Evolutionary conservation across 2,113 vertebrate genomes (phyloP).

Genomic region (Rhegmatorhina hoffmannsi): DNA sequence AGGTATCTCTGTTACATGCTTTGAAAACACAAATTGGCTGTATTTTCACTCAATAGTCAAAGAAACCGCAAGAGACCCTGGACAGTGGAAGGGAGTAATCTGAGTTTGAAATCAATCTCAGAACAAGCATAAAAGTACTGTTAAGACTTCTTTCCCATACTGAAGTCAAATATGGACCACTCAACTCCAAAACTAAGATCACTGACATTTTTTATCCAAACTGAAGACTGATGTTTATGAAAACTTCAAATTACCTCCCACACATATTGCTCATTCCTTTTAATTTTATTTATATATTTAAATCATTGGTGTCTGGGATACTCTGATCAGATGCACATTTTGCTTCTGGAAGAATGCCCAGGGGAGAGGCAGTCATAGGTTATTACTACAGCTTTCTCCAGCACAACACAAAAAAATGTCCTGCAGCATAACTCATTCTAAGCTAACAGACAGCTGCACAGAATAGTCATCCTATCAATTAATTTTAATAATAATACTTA

Average conservation of each 20-base stretch:
- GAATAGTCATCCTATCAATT: not conserved
- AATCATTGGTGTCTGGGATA: not conserved
- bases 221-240: not conserved
- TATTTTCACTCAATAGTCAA: not conserved
- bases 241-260: not conserved
- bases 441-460: not conserved
- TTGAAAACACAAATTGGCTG: not conserved
- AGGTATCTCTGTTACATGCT: not conserved
- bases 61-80: not conserved
- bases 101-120: not conserved
- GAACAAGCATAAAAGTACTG: not conserved
- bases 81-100: not conserved
- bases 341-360: not conserved
- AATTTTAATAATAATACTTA: constrained; percentile 32
- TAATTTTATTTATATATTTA: constrained; percentile 36
- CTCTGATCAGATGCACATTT: not conserved
- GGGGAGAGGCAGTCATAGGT: not conserved
- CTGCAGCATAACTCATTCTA: constrained; percentile 19
- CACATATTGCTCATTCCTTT: not conserved
- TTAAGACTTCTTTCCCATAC: not conserved
- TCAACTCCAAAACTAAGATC: not conserved
- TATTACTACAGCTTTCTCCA: constrained; percentile 5
- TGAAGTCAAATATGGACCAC: not conserved
- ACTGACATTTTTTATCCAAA: not conserved
- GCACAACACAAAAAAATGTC: constrained; percentile 7